A percentile compares a stretch with the other conserved stretches of the same genome.
Conservation (phyloP, 2,888 invertebrate species). For the Chrysolina haemoptera region DNA sequence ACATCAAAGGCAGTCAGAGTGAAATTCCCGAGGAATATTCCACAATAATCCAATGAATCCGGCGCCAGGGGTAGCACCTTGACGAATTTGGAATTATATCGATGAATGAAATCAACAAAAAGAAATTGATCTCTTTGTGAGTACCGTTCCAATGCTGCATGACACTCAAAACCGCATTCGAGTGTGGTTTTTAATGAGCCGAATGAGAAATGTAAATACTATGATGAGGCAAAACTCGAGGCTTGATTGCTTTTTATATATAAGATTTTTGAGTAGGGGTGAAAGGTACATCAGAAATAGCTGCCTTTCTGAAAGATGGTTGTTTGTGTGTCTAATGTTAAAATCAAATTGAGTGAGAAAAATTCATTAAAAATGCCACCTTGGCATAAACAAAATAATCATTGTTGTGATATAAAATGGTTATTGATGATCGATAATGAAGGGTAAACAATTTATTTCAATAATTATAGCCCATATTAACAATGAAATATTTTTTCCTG, state of each 20-base stretch:
- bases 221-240: constrained; percentile 62
- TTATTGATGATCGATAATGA: no score
- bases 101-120: constrained; percentile 56
- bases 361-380: no score
- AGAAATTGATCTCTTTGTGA: constrained; percentile 47
- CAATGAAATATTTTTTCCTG: no score
- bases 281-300: not conserved
- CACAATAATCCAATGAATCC: constrained; percentile 26
- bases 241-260: constrained; percentile 58
- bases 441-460: no score
- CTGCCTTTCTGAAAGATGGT: not conserved
- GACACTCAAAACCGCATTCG: constrained; percentile 30
- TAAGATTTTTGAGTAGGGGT: not conserved
- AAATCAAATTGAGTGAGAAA: no score
- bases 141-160: constrained; percentile 32
- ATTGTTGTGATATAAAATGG: no score
- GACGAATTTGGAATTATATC: constrained; percentile 56
- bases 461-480: no score
- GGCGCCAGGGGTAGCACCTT: constrained; percentile 59
- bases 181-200: constrained; percentile 43
- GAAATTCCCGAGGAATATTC: not conserved
- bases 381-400: no score
- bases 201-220: constrained; percentile 60
- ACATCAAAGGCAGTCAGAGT: not conserved
- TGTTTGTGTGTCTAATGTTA: no score